A percentile compares a stretch with the other conserved stretches of the same genome.
These are phyloP conservation scores for Scophthalmus maximus DNA, from an alignment of 2,113 vertebrate species.

Conservation along the genomic window DNA sequence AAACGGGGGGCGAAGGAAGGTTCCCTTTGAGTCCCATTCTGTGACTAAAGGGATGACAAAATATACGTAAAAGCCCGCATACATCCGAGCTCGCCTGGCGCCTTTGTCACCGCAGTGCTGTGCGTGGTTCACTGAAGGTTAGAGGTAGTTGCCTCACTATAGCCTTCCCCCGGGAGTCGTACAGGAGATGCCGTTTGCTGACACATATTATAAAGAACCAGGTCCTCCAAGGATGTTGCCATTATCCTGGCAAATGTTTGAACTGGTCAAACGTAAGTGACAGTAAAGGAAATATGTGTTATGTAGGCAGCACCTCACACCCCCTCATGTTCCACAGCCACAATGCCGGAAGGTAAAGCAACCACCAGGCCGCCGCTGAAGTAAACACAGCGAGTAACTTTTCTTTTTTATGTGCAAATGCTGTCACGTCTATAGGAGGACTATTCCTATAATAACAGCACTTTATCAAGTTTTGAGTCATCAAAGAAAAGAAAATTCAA, in stretches of 20 bases:
- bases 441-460: too few relatives aligned
- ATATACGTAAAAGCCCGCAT: too few relatives aligned
- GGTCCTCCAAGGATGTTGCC: background rate
- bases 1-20: background rate
- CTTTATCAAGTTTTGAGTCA: too few relatives aligned
- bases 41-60: too few relatives aligned
- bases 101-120: background rate
- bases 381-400: too few relatives aligned
- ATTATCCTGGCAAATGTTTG: conserved; percentile 15
- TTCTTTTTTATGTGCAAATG: too few relatives aligned
- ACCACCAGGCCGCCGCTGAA: background rate
- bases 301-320: background rate
- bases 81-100: background rate
- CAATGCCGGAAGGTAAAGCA: background rate
- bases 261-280: background rate
- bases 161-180: background rate
- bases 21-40: background rate
- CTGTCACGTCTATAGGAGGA: too few relatives aligned
- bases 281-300: background rate
- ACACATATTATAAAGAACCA: background rate
- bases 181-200: background rate
- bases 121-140: background rate
- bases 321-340: background rate
- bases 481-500: too few relatives aligned
- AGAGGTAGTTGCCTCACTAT: background rate